phyloP scores from a whole-genome alignment of 2,797 vertebrate species.

The Typhlichthys subterraneus region DNA sequence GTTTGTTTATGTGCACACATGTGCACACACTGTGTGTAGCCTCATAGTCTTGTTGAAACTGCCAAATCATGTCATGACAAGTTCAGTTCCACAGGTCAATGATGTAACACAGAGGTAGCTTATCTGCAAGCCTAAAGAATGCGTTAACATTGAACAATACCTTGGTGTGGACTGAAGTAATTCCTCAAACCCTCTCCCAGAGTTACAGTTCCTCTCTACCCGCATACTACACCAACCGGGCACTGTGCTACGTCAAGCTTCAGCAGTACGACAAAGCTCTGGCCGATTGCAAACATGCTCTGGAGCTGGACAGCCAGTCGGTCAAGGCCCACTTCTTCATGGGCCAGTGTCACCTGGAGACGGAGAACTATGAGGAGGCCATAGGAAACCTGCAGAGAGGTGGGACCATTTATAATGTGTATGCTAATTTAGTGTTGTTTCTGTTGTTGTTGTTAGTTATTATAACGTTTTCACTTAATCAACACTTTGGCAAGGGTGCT shows the following conservation, averaged over 20 bases:
- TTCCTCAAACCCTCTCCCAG: slow-evolving; percentile 65
- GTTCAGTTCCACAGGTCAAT: no score
- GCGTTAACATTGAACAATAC: no score
- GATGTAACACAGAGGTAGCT: no score
- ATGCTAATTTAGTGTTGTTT: no score
- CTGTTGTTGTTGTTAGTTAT: no score
- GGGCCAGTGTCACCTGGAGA: slow-evolving; percentile 97
- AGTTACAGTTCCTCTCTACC: slow-evolving; percentile 95
- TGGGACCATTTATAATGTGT: slow-evolving; percentile 39
- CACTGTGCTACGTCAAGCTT: slow-evolving; percentile 96
- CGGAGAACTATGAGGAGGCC: slow-evolving; percentile 97
- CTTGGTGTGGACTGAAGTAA: slow-evolving; percentile 15
- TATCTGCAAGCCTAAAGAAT: no score
- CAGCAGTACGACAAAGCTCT: slow-evolving; percentile 97
- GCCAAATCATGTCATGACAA: no score
- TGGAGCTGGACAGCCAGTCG: slow-evolving; percentile 96
- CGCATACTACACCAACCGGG: slow-evolving; percentile 97
- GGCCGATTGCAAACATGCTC: slow-evolving; percentile 92
- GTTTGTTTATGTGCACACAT: not conserved
- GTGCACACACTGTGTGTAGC: no score
- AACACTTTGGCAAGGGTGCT: no score
- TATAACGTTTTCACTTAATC: no score
- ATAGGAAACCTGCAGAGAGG: slow-evolving; percentile 98
- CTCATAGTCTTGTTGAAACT: no score
- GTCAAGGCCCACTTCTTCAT: slow-evolving; percentile 98